Evolutionary conservation across 2,888 invertebrate species (phyloP), one percentile per base, ranked within the genome.

Genomic region (Volucella inflata): DNA sequence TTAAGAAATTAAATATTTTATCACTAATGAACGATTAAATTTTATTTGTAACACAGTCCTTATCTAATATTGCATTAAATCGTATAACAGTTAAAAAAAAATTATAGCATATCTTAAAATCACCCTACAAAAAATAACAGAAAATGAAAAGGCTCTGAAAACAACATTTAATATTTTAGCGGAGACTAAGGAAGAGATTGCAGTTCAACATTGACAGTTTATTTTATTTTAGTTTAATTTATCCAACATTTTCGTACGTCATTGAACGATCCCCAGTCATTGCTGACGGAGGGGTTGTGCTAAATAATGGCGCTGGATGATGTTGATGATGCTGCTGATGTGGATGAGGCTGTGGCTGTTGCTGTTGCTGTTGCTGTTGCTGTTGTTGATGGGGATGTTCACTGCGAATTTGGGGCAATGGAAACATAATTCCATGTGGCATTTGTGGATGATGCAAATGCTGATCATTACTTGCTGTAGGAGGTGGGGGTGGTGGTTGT

Each of bases 341-440:
- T 16, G 90, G 90, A 89, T 91, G 91, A 40, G 80, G 60, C 21
- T 91, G 91, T 2, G 89, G 70, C 53, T 91, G 91, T 84, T 91
- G 91, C 76, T 90, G 90, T 76, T 90, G 91, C 36, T 88, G 74
- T 57, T 89, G 87, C n/a, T 91, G 91, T 84, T 91, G 91, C 76
- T 90, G 90, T 76, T 90, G 91, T 36, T 88, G 74, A 59, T 89
- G 87, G 16, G 89, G 88, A 65, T 90, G 90, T 46, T 90, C 90
- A 42, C 90, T 90, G 53, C 90, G 90, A 50, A 91, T 88, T 60
- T 91, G 91, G 1, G 90, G 88, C 74, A 91, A 87, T 14, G 91
- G 91, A 76, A 91, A 91, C 90, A 91, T 91, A 9, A 91, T 91
- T 67, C 91, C 91, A 75, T 91, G 91, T 12, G 91, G 88, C 91